Evolutionary conservation across 92 coral and sea anemone genomes (phyloP), one percentile per base, ranked within the genome.

Genomic region (Parazoanthus swiftii): DNA sequence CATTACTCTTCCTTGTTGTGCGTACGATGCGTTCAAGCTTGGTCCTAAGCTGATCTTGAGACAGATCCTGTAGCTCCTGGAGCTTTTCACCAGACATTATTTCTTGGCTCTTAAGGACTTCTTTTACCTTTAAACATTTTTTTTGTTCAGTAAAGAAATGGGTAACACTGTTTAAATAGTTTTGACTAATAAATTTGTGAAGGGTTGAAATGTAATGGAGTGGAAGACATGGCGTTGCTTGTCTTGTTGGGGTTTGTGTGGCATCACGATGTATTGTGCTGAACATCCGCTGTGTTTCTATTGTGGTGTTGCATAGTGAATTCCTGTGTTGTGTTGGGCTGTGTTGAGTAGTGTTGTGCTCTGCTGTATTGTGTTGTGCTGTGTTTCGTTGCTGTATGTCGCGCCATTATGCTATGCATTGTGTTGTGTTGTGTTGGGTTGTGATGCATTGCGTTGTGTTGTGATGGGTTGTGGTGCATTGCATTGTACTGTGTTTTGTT

Each of bases 91-190:
- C 87, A 3, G 87, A 84, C n/a, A 71, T 36, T 54, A 56, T 91
- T 56, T 85, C 90, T 51, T 94, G 98, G 74, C 92, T 95, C 77
- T 90, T 73, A 39, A 91, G 89, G 1, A 95, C 90, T 5, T 91
- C 81, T 70, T 66, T 79, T n/a, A 95, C 94, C 80, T 88, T 90
- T 4, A 15, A 78, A 74, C 38, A 80, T 2, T 11, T 18, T 26
- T 54, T 23, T 2, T 63, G n/a, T 18, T 63, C 70, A 63, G 25
- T 20, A 20, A 63, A 21, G 6, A 63, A 20, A 5, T 18, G 4
- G 6, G 4, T 20, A 14, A 3, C 21, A 21, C 25, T 18, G 26
- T 63, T 63, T 21, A 26, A 23, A 26, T 63, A 21, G 8, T 58
- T 6, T 3, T 58, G 66, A 23, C 70, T 63, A 63, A n/a, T 9